These are phyloP conservation scores for Enteromius viviparus DNA, from an alignment of 2,797 vertebrate genomes.

Conservation along the genomic window DNA sequence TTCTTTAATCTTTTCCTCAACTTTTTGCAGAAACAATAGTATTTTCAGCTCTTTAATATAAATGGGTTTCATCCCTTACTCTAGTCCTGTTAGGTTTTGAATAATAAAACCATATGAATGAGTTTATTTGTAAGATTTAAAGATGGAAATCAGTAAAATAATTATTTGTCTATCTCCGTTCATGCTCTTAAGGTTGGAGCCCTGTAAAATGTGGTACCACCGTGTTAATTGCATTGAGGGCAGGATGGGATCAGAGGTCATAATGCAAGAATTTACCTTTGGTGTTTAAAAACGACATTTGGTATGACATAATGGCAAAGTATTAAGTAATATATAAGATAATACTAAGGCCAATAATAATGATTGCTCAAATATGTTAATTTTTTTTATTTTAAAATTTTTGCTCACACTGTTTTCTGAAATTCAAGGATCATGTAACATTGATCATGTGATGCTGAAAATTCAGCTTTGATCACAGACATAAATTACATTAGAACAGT, in stretches of 20 bases:
- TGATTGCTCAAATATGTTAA: background rate
- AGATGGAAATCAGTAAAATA: background rate
- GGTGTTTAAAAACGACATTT: conserved; percentile 49
- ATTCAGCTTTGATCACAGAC: background rate
- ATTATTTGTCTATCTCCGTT: background rate
- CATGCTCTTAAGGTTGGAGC: background rate
- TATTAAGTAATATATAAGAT: too few relatives aligned
- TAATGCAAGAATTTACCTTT: conserved; percentile 70
- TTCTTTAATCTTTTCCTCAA: background rate
- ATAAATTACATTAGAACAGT: background rate
- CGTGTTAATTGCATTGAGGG: conserved; percentile 70
- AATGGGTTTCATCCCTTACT: background rate
- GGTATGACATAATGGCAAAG: too few relatives aligned
- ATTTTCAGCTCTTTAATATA: background rate
- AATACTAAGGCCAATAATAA: background rate
- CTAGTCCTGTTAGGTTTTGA: background rate
- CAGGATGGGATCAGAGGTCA: conserved; percentile 63
- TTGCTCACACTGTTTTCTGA: background rate
- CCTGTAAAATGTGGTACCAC: conserved; percentile 67
- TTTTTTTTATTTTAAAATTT: background rate
- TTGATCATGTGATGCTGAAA: background rate
- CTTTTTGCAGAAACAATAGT: background rate
- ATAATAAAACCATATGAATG: background rate
- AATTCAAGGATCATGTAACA: background rate
- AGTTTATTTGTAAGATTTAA: background rate